Evolutionary conservation across 2,113 vertebrate genomes (phyloP).

Genomic region (Glaucidium brasilianum): DNA sequence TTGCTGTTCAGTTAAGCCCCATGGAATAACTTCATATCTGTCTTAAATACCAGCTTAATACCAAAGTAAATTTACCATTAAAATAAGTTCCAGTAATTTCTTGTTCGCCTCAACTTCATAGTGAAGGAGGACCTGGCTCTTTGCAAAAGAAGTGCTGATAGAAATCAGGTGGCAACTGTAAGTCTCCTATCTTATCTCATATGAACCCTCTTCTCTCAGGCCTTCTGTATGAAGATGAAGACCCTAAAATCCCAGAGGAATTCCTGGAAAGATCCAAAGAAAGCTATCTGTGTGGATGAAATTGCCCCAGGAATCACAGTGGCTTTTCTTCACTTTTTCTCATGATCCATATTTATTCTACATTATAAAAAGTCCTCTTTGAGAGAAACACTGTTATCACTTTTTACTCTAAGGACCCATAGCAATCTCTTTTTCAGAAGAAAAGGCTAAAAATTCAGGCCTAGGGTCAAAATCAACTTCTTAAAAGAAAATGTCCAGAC

Average conservation of each 20-base stretch:
- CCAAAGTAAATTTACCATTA: background rate
- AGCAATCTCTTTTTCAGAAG: background rate
- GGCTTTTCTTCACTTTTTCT: background rate
- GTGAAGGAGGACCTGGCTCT: background rate
- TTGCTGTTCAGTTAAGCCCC: background rate
- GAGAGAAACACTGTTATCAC: background rate
- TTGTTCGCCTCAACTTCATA: background rate
- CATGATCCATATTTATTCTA: background rate
- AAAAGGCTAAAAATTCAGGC: background rate
- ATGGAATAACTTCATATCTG: background rate
- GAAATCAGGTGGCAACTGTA: background rate
- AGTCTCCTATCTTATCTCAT: background rate
- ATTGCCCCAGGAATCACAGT: background rate
- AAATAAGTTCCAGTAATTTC: background rate
- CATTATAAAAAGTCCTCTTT: background rate
- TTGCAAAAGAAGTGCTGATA: background rate
- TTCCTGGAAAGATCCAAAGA: background rate
- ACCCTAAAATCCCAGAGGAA: background rate
- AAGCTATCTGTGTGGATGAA: background rate
- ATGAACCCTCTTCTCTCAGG: background rate
- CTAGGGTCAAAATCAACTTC: background rate
- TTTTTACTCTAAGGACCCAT: background rate
- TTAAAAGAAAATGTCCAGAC: background rate
- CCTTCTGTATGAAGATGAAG: background rate
- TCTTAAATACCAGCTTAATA: background rate